Base-by-base conservation (phyloP, 2,888 invertebrate species). In the Atrina japonica region DNA sequence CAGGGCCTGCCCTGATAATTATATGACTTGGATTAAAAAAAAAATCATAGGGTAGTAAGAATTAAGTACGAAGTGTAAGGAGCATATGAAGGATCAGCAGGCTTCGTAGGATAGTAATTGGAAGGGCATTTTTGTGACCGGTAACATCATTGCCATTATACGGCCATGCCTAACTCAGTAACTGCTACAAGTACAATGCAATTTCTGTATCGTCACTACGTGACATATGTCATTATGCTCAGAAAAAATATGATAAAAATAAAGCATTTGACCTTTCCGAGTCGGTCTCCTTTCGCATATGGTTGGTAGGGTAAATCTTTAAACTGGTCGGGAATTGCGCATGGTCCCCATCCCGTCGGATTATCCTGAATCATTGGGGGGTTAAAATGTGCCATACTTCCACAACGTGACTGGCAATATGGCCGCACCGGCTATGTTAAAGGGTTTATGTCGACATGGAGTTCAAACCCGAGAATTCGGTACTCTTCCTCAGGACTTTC, bases 241-340 rank as follows among this genome's bases (percentile, higher is more conserved):
- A 5, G 16, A 25, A 14, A 3, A 53, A 3, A 35, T 27, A n/a
- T 27, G 41, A n/a, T n/a, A 27, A 0, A 11, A 11, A 23, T n/a
- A 30, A 1, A 14, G 18, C 1, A 29, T 23, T 66, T 73, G 76
- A 98, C 98, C 93, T 99, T 99, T 83, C 99, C 99, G 80, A 99
- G 93, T 83, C 98, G 95, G 91, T 99, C 99, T 74, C 97, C 97
- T 92, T 99, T 99, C 83, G 98, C 97, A 91, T 98, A 99, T 47
- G 98, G 98, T 92, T 99, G 99, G 92, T 99, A 99, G 11, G 99
- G 99, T 94, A 98, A 96, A 91, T 97, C 97, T 88, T 95, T 95
- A 91, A 97, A 98, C 88, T 96, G 96, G 72, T 96, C 96, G 64
- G 97, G 97, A 91, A 97, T 93, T 91, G 96, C 96, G 91, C 95